Evolutionary conservation across 2,113 vertebrate species (phyloP), one percentile per base, ranked within the genome.

Genomic region (Chrysochloris asiatica): DNA sequence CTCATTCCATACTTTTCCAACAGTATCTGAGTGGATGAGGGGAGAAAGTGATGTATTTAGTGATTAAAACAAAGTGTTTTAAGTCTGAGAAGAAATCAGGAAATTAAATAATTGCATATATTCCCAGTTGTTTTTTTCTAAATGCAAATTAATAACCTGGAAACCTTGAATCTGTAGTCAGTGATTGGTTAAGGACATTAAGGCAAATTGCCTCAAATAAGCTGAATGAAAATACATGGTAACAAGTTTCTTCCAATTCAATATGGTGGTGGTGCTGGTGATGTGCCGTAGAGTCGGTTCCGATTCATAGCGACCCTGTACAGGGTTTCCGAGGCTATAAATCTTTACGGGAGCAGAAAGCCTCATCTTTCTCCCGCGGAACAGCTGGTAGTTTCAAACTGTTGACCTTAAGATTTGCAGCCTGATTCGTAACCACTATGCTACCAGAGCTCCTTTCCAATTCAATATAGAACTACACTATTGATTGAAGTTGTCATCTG

Each of bases 131-230:
- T 93, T 92, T 69, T 43, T 93, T 91, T 30, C 21, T 84, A 75
- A 84, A 52, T 83, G 79, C n/a, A 88, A 90, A 89, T 43, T 67
- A 81, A 82, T 48, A 91, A 33, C 16, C 16, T 88, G 54, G 83
- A 83, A 90, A 83, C 19, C 24, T 80, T 43, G 26, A 73, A 41
- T 38, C 33, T 80, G n/a, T 48, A 69, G 4, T 89, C 80, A 65
- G n/a, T 71, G 19, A 83, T 6, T 5, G 86, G 13, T 75, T 48
- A 30, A 88, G 9, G 36, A 52, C 83, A 71, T 8, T 28, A 9
- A 86, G 90, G 63, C 52, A 73, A 71, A 93, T 26, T 80, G 36
- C 33, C 50, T 91, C 47, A 75, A 38, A 36, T 87, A 45, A n/a
- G 45, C 12, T 13, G 92, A 94, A 88, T 79, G 56, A 79, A 91